Base-by-base conservation (phyloP, 2,113 vertebrate species). In the Oncorhynchus masou region DNA sequence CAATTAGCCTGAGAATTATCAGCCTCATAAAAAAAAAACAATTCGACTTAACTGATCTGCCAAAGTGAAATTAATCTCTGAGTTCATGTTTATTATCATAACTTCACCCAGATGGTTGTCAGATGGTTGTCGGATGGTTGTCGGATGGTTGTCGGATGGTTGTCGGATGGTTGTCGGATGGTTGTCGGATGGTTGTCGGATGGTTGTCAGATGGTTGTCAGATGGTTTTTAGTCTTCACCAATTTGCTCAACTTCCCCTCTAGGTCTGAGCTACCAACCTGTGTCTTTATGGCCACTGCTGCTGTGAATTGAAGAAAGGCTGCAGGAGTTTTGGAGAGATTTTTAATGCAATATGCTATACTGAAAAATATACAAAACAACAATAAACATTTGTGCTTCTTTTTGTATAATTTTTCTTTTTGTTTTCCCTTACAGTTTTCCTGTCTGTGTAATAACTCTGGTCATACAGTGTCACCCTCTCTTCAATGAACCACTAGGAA, bases 31-130 rank as follows among this genome's bases (percentile, higher is more conserved):
- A 91, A 91, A 86, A 72, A 82, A 82, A 72, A 80, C 87, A 82
- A 88, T 93, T 92, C 88, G 81, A 89, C 83, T 90, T 91, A 91
- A 94, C 90, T 89, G 88, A 90, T 85, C 84, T 80, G 84, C 86
- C 59, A 73, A 83, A 87, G 83, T 85, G 84, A 89, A 93, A 92
- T 93, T 91, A 92, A 92, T 92, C 78, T 74, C 82, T 78, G 89
- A 34, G 31, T 5, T 86, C 81, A 81, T 72, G 87, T 92, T 92
- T 91, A 87, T 92, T 92, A 75, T 91, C 91, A 79, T 74, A 78
- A 75, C 75, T 81, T 87, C 77, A 81, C 70, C 76, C 29, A 31
- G 29, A 31, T 31, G 29, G 29, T 31, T 31, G 0, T 31, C 29
- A 0, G 29, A 31, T 31, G 29, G 29, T 31, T 31, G 0, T 31